Base-by-base conservation (phyloP, 2,113 vertebrate species). In the Hippocampus mohnikei region DNA sequence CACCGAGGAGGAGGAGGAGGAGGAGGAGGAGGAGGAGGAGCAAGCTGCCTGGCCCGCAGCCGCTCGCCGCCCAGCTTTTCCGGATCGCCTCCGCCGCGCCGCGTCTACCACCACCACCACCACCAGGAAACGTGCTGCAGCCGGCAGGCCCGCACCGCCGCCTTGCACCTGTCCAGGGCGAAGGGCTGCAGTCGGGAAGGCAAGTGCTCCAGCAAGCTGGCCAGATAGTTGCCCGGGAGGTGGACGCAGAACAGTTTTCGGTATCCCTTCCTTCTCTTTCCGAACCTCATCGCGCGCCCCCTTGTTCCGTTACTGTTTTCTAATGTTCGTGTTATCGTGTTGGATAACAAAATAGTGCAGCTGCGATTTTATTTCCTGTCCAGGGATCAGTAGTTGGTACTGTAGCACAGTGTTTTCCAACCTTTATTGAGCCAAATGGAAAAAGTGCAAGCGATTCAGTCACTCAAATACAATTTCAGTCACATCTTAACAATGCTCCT, bases 31-130 rank as follows among this genome's bases (percentile, higher is more conserved):
- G 93, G 73, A 0, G 94, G 76, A 87, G 95, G 37, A 1, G 62
- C 21, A 12, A 10, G 25, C 90, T 94, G 92, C 87, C 87, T 95
- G 70, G 95, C 94, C 72, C 94, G 96, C 74, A 98, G 95, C 93
- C 95, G 93, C 89, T 99, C 97, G 2, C 97, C 97, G 21, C 96
- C 96, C 62, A 98, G 95, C 88, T 95, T 94, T 81, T 98, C 97
- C 7, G 95, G 95, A 74, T 98, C 97, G 1, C 97, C 97, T 0
- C 96, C 96, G 23, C 93, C 92, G 40, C 95, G 95, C 86, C 95
- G 95, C 80, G 93, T 94, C 85, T 95, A 95, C 90, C 58, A 60
- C 58, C 95, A 95, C 55, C 55, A 91, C 94, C 95, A 95, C 88
- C 93, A 94, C 66, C 94, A 94, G 87, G 96, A 98, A 78, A 92